Percentiles rank a stretch among this genome's conserved stretches.
Conservation (phyloP, 64 coral and sea anemone species). For the Trachythela sp. region DNA sequence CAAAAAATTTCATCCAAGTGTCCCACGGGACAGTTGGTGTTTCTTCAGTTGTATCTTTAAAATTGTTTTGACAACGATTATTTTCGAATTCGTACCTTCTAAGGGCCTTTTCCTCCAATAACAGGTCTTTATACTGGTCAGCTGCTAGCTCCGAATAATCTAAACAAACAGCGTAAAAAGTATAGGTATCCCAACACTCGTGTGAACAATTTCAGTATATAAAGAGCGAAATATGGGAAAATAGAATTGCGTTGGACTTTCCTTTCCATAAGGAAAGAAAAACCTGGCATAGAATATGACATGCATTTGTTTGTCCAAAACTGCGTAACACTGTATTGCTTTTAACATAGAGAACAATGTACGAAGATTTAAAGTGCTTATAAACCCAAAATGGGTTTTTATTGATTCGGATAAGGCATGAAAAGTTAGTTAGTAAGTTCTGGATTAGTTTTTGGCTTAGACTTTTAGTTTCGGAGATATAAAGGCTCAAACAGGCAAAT, state of each 20-base stretch:
- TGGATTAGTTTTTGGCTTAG: too few relatives aligned
- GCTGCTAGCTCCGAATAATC: not conserved
- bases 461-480: too few relatives aligned
- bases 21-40: constrained; percentile 37
- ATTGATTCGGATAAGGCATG: too few relatives aligned
- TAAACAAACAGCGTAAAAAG: not conserved
- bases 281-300: too few relatives aligned
- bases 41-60: not conserved
- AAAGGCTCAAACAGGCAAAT: too few relatives aligned
- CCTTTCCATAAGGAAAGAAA: too few relatives aligned
- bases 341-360: too few relatives aligned
- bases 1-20: constrained; percentile 38
- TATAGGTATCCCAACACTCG: not conserved
- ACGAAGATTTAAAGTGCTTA: too few relatives aligned
- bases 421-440: too few relatives aligned
- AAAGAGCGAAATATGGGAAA: not conserved
- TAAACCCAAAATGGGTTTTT: too few relatives aligned
- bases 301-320: too few relatives aligned
- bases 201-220: not conserved
- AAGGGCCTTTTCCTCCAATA: not conserved
- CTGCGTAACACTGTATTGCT: too few relatives aligned
- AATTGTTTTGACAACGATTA: not conserved
- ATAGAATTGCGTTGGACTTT: not conserved
- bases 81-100: not conserved
- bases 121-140: constrained; percentile 38